phyloP scores from a whole-genome alignment of 1,140 invertebrate genomes.

The Drusus annulatus region DNA sequence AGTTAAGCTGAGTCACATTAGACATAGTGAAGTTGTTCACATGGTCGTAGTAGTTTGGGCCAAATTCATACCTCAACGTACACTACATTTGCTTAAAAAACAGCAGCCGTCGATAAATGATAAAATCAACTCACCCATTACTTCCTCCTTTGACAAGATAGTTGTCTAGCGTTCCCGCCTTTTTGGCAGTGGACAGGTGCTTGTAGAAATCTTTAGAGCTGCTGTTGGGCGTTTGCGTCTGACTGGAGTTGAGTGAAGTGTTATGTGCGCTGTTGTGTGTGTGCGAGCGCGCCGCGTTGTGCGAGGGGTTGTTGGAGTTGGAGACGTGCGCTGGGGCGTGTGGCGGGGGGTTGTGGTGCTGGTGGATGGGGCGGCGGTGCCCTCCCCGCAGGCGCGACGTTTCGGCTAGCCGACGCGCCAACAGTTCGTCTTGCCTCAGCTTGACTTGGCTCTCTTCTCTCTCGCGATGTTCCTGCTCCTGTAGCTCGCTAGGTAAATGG shows the following conservation, averaged over 20 bases:
- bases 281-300: too few species aligned
- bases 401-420: conserved; percentile 40
- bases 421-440: conserved; percentile 48
- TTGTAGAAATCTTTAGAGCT: conserved; percentile 28
- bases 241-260: too few species aligned
- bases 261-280: too few species aligned
- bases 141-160: conserved; percentile 22
- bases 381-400: conserved; percentile 2
- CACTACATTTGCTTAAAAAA: too few species aligned
- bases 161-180: conserved; percentile 13
- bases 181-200: not conserved
- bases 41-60: too few species aligned
- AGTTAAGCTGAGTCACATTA: too few species aligned
- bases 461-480: conserved; percentile 48
- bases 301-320: too few species aligned
- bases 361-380: conserved; percentile 7
- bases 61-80: too few species aligned
- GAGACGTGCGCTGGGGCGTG: too few species aligned
- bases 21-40: too few species aligned
- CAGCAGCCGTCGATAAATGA: too few species aligned
- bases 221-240: not conserved
- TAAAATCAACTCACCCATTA: conserved; percentile 21
- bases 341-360: not conserved
- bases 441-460: conserved; percentile 8
- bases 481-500: conserved; percentile 52